phyloP scores from a whole-genome alignment of 2,797 vertebrate species.

The Scolopax rusticola region DNA sequence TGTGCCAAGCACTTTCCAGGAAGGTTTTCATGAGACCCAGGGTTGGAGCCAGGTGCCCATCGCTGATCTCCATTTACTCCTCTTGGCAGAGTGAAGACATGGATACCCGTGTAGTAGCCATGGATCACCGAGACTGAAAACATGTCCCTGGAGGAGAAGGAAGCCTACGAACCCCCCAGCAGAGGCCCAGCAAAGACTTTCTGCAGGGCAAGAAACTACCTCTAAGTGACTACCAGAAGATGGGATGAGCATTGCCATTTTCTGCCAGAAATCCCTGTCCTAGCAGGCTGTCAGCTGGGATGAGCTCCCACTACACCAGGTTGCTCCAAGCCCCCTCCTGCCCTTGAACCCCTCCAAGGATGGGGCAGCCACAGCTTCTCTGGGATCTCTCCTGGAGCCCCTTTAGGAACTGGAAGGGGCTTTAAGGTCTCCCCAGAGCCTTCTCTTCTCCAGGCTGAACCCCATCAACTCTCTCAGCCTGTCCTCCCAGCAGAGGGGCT shows the following conservation, averaged over 20 bases:
- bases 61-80: background rate
- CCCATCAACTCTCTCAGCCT: no score
- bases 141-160: background rate
- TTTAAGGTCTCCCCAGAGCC: no score
- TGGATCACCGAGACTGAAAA: background rate
- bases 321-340: no score
- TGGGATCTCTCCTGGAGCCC: no score
- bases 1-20: background rate
- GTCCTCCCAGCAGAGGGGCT: no score
- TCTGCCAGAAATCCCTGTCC: background rate
- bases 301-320: background rate
- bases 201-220: background rate
- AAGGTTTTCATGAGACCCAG: background rate
- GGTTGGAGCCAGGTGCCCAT: accelerated
- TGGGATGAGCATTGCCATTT: background rate
- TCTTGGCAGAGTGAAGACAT: background rate
- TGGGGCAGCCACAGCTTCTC: no score
- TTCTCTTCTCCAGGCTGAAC: no score
- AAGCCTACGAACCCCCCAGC: accelerated
- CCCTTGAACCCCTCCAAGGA: no score
- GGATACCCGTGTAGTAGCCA: background rate
- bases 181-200: background rate
- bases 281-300: background rate
- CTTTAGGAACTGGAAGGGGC: no score
- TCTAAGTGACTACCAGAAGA: background rate